Evolutionary conservation across 2,888 invertebrate species (phyloP), one percentile per base, ranked within the genome.

Genomic region (Protonemura montana): DNA sequence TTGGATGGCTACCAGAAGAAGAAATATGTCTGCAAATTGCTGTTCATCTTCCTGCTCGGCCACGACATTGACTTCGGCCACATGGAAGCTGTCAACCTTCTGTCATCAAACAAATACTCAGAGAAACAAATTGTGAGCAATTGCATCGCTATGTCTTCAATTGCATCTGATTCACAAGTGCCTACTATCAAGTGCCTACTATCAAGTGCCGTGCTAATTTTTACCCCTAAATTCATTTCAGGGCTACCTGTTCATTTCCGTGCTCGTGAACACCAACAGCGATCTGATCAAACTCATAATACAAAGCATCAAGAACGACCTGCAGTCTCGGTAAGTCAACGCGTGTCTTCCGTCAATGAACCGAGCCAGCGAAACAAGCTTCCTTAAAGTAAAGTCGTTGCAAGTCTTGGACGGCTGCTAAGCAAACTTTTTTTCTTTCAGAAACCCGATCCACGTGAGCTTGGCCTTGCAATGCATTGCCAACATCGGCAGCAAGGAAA

Each of bases 11-110:
- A 99, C 92, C 99, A 99, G 92, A 99, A 99, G 95, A 99, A 99
- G 94, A 99, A 99, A 93, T 99, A 99, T 94, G 99, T 99, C 88
- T 99, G 99, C 93, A 99, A 99, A 93, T 93, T 99, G 89, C 93
- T 99, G 89, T 99, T 99, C 93, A 99, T 99, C 92, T 99, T 99
- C 93, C 94, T 99, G 89, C 95, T 99, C 90, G 99, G 99, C 89
- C 99, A 99, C 93, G 99, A 99, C 93, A 99, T 99, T 91, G 99
- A 99, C 93, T 99, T 99, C 92, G 99, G 99, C 88, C 99, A 99
- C 92, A 99, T 99, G 99, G 99, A 99, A 93, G 99, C 99, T 85
- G 99, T 99, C 89, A 99, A 99, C 92, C 93, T 99, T 89, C 94
- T 99, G 87, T 99, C 99, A 88, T 99, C 99, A 88, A 99, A 99